Evolutionary conservation across 2,113 vertebrate species (phyloP), one percentile per base, ranked within the genome.

Genomic region (Rattus rattus): DNA sequence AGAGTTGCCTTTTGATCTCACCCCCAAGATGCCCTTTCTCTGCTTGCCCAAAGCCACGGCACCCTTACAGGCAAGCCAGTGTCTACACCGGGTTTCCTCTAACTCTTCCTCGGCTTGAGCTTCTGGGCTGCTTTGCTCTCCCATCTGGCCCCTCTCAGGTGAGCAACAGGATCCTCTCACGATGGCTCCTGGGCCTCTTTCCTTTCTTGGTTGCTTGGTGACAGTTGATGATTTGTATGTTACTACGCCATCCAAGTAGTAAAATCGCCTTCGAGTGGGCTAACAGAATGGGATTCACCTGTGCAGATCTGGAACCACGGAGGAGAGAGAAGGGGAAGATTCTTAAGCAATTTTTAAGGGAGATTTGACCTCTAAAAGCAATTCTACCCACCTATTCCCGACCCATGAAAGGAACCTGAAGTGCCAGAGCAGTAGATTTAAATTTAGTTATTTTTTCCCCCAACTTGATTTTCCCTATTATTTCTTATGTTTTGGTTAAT

Each of bases 271-370:
- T 80, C 75, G 76, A 30, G 84, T 59, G 94, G 2, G 17, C 26
- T 56, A 79, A 24, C 49, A 49, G 24, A 56, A 30, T 19, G n/a
- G 47, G 61, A 28, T 79, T 70, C 4, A 14, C 88, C 33, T 8
- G 5, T 54, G 56, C 89, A 89, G 47, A 83, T 86, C 52, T 47
- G 95, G 70, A 95, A 52, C 56, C 52, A 76, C 20, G 73, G 52
- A 95, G 36, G 52, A 95, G 83, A 84, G 43, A 76, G 81, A 87
- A 90, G 61, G 52, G 56, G 52, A 80, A 81, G 88, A 8, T 90
- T 94, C 80, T 95, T 96, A 73, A 92, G 80, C 52, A 83, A 72
- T 93, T 83, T 96, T 63, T 19, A 77, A 94, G 79, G 63, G 91
- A 39, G 70, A 72, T 93, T 90, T 93, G 39, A 73, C 65, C 86